phyloP scores from a whole-genome alignment of 2,797 vertebrate species.

The Podarcis siculus region DNA sequence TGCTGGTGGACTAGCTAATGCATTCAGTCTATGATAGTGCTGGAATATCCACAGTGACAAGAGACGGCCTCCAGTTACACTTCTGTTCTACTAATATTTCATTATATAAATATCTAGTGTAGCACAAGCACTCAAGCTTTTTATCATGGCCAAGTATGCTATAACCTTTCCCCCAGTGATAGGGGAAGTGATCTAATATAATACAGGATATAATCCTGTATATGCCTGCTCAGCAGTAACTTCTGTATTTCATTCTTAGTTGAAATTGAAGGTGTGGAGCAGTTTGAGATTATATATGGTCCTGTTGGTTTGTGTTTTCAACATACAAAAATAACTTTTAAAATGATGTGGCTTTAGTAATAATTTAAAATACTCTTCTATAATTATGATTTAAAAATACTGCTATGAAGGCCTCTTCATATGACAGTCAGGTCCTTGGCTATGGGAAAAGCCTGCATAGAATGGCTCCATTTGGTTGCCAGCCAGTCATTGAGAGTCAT shows the following conservation, averaged over 20 bases:
- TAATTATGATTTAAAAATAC: not conserved
- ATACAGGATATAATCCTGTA: not conserved
- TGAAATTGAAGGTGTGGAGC: not conserved
- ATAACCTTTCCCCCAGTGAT: not conserved
- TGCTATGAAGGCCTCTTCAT: not conserved
- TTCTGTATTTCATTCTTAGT: not conserved
- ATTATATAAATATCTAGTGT: conserved; percentile 15
- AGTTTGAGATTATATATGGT: not conserved
- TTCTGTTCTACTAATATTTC: conserved; percentile 9
- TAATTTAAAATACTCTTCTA: not conserved
- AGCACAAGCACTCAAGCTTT: not conserved
- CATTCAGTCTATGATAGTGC: not conserved
- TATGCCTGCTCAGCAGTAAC: not conserved
- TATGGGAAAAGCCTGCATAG: not conserved
- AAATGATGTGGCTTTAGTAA: not conserved
- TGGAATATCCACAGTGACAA: not conserved
- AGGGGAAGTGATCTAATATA: conserved; percentile 11
- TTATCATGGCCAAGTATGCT: not conserved
- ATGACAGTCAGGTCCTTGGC: not conserved
- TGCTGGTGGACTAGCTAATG: not conserved
- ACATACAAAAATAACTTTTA: not conserved
- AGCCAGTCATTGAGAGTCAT: not conserved
- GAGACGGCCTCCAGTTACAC: conserved; percentile 8
- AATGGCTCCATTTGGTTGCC: not conserved
- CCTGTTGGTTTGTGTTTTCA: not conserved